phyloP scores from a whole-genome alignment of 1,140 invertebrate species.

The Steinernema feltiae region DNA sequence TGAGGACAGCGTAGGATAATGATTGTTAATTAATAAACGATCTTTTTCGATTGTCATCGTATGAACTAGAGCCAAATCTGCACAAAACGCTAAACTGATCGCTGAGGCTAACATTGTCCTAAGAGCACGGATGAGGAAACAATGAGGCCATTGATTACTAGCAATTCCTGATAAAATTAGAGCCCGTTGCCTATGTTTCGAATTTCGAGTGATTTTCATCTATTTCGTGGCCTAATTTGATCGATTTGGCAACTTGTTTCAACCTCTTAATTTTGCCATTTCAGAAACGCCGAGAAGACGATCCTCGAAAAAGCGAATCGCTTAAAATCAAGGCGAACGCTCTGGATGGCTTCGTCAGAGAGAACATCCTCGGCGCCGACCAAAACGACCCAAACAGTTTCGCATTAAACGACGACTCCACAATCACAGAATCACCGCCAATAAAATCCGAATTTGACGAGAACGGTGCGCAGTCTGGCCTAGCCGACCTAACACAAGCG shows the following conservation, averaged over 20 bases:
- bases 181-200: too few relatives aligned
- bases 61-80: too few relatives aligned
- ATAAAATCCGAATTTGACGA: neutral
- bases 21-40: too few relatives aligned
- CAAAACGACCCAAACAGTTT: slow-evolving; percentile 6
- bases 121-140: too few relatives aligned
- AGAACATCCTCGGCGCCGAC: neutral
- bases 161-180: too few relatives aligned
- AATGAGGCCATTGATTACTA: too few relatives aligned
- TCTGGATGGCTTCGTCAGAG: neutral
- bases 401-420: neutral
- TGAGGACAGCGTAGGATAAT: too few relatives aligned
- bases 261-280: neutral
- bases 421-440: neutral
- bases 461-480: neutral
- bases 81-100: too few relatives aligned
- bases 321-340: neutral
- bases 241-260: neutral
- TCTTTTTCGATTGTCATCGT: too few relatives aligned
- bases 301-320: slow-evolving; percentile 3
- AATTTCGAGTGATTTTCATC: too few relatives aligned
- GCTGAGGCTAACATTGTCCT: too few relatives aligned
- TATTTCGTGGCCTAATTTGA: too few relatives aligned
- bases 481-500: neutral
- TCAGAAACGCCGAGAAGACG: slow-evolving; percentile 7